Evolutionary conservation across 2,797 vertebrate species (phyloP).

Genomic region (Graptemys geographica): DNA sequence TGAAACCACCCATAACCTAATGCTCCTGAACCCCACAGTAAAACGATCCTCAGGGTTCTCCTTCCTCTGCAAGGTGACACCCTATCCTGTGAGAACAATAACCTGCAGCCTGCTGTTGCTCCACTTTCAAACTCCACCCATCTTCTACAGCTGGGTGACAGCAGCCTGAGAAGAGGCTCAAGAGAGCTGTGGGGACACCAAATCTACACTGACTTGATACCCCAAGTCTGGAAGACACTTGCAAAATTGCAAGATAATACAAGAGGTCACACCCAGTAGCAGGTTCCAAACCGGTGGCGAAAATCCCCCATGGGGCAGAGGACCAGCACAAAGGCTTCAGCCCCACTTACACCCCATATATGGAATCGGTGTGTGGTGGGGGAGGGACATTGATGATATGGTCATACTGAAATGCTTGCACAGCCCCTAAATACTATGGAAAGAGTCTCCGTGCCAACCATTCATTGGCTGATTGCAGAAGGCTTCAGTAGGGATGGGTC

Average conservation of each 20-base stretch:
- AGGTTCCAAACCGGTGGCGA: not conserved
- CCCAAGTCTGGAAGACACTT: not conserved
- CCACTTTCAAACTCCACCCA: not conserved
- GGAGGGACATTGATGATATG: not conserved
- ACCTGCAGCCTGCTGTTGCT: not conserved
- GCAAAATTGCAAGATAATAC: not conserved
- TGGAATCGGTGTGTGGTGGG: not conserved
- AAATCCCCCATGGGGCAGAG: not conserved
- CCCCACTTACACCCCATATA: not conserved
- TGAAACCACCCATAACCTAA: not conserved
- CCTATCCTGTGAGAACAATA: not conserved
- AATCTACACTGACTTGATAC: not conserved
- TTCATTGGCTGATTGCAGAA: not conserved
- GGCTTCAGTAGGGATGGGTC: not conserved
- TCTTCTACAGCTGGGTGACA: not conserved
- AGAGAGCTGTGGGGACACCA: not conserved
- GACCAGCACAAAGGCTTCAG: not conserved
- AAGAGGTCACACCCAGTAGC: not conserved
- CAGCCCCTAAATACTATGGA: not conserved
- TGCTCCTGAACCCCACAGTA: not conserved
- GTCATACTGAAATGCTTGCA: not conserved
- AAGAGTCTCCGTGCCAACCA: not conserved
- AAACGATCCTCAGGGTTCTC: not conserved
- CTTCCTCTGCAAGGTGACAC: not conserved
- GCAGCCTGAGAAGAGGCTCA: not conserved